Conservation (phyloP, 2,113 vertebrate genomes). For the Sciurus niger region DNA sequence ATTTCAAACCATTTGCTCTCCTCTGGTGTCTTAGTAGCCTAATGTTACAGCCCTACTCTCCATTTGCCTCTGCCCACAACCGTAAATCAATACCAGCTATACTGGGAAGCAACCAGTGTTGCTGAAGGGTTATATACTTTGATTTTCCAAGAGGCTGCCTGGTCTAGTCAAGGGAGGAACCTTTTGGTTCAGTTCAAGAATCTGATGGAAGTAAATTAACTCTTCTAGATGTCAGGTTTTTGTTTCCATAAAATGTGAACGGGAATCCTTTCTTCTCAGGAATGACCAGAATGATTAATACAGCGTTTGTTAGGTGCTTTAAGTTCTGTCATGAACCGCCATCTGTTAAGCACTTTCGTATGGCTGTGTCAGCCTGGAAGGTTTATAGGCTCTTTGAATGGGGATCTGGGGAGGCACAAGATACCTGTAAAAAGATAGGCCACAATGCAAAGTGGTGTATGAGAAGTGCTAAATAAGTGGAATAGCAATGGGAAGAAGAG, state of each 20-base stretch:
- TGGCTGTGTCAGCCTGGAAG: neutral
- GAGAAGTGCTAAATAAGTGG: neutral
- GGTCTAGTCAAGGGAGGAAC: slow-evolving; percentile 30
- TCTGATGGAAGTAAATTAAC: neutral
- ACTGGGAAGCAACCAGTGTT: neutral
- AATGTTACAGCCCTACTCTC: neutral
- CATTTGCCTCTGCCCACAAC: neutral
- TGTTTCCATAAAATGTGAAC: slow-evolving; percentile 21
- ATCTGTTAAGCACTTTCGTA: neutral
- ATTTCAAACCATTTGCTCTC: slow-evolving; percentile 54
- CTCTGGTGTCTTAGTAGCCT: neutral
- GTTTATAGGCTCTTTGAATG: neutral
- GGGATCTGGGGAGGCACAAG: neutral
- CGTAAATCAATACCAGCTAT: neutral
- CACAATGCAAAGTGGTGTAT: neutral
- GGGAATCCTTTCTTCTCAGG: slow-evolving; percentile 20
- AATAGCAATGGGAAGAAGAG: neutral
- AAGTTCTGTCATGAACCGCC: neutral
- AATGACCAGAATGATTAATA: slow-evolving; percentile 23
- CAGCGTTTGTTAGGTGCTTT: neutral
- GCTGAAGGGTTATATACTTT: slow-evolving; percentile 31
- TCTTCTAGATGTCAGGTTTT: neutral
- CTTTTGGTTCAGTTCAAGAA: slow-evolving; percentile 57
- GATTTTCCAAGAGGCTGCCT: slow-evolving; percentile 54
- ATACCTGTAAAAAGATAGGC: slow-evolving; percentile 29